phyloP scores from a whole-genome alignment of 2,888 invertebrate genomes.

The Apoda limacodes region DNA sequence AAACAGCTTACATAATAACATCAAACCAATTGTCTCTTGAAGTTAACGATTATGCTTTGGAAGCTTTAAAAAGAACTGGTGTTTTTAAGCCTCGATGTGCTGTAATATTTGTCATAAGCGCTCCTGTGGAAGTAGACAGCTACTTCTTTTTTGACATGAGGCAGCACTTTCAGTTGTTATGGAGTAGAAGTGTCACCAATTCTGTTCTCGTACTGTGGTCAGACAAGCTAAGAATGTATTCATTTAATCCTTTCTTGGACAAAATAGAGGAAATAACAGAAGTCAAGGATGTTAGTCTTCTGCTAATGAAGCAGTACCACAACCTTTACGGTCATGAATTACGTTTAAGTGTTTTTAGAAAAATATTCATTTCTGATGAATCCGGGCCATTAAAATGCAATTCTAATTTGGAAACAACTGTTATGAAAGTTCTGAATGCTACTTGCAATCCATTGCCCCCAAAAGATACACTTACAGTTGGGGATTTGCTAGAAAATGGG shows the following conservation, averaged over 20 bases:
- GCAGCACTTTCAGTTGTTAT: slow-evolving; percentile 57
- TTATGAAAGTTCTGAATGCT: slow-evolving; percentile 46
- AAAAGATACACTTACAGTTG: slow-evolving; percentile 51
- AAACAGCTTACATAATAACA: slow-evolving; percentile 51
- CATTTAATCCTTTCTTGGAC: slow-evolving; percentile 61
- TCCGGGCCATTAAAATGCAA: slow-evolving; percentile 39
- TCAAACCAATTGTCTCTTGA: slow-evolving; percentile 39
- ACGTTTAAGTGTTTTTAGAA: slow-evolving; percentile 46
- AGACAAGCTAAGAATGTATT: slow-evolving; percentile 48
- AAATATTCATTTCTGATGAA: slow-evolving; percentile 36
- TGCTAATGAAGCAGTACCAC: slow-evolving; percentile 36
- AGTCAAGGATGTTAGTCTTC: slow-evolving; percentile 36
- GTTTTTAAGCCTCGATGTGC: slow-evolving; percentile 53
- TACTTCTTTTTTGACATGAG: slow-evolving; percentile 49
- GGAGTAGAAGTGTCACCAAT: slow-evolving; percentile 65
- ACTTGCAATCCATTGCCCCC: slow-evolving; percentile 42
- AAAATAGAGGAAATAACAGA: slow-evolving; percentile 46
- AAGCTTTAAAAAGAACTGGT: slow-evolving; percentile 44
- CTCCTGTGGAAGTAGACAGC: slow-evolving; percentile 33
- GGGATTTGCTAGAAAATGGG: slow-evolving; percentile 48
- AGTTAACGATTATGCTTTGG: slow-evolving; percentile 38
- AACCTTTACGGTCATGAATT: slow-evolving; percentile 42
- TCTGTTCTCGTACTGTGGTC: slow-evolving; percentile 46
- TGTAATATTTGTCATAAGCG: slow-evolving; percentile 50
- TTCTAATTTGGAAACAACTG: slow-evolving; percentile 36